phyloP scores from a whole-genome alignment of 2,888 invertebrate genomes.

The Erannis defoliaria region DNA sequence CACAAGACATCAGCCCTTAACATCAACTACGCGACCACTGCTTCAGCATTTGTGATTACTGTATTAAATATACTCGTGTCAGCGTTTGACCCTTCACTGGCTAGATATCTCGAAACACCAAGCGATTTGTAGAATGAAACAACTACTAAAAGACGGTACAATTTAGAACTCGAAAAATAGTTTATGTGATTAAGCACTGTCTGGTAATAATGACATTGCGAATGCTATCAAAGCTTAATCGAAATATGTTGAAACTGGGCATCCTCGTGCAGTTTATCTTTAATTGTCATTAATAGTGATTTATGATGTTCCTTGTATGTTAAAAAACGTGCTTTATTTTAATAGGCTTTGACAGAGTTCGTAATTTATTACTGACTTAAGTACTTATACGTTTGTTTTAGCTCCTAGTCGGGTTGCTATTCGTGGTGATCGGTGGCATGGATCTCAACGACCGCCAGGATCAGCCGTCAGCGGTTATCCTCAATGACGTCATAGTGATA shows the following conservation, averaged over 20 bases:
- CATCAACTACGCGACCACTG: constrained; percentile 91
- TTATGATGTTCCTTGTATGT: too few relatives aligned
- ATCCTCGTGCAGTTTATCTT: too few relatives aligned
- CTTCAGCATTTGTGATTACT: constrained; percentile 90
- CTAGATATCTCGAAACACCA: constrained; percentile 79
- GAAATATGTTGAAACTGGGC: background rate
- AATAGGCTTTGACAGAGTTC: background rate
- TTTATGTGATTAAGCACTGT: background rate
- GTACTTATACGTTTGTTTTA: constrained; percentile 81
- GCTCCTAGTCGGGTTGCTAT: constrained; percentile 93
- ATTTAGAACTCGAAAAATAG: background rate
- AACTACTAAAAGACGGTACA: background rate
- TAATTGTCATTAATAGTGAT: too few relatives aligned
- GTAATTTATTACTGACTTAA: constrained; percentile 1
- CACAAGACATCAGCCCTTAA: constrained; percentile 89
- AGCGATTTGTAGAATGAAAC: constrained; percentile 25
- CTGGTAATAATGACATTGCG: background rate
- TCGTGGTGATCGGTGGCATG: constrained; percentile 93
- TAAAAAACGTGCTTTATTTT: background rate
- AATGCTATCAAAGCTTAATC: background rate
- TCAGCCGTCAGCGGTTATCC: constrained; percentile 91
- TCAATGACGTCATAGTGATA: constrained; percentile 93
- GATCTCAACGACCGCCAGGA: constrained; percentile 92
- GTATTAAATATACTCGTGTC: constrained; percentile 92
- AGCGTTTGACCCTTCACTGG: constrained; percentile 91